Evolutionary conservation across 2,888 invertebrate species (phyloP), one percentile per base, ranked within the genome.

Genomic region (Pandemis corylana): DNA sequence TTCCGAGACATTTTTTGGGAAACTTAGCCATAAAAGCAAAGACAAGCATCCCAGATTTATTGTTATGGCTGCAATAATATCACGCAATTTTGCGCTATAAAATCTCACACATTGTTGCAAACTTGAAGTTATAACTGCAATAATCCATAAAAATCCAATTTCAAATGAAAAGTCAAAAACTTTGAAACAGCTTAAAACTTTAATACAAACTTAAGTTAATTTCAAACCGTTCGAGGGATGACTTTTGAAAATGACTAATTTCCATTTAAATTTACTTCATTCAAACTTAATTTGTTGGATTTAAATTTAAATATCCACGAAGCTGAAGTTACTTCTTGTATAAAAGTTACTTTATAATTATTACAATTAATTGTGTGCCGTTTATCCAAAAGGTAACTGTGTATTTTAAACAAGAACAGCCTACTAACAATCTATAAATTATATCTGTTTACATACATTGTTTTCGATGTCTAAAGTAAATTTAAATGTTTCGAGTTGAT

Each of bases 61-160:
- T 75, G 44, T 70, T 46, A 63, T 56, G 46, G 53, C 62, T 20
- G 42, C 64, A 64, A 73, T 64, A 68, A 68, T 51, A 73, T 62
- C 62, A 67, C 70, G 44, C 10, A 28, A 7, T 53, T 15, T 7
- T 65, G 66, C 13, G 66, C 51, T 62, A 62, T 71, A 53, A 75
- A 71, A 63, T 75, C 59, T 73, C 70, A 69, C 70, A 69, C 69
- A 66, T 44, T 59, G 51, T 65, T 65, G 65, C 66, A 51, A 74
- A 74, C 42, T 70, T 69, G 42, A 74, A 74, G 61, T 74, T 61
- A 74, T 67, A 75, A 62, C 70, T 46, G 46, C 53, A 75, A 75
- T 71, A 75, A 67, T 67, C 67, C 56, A 46, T 12, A 46, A 36
- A 36, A 36, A 36, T 69, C 70, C 49, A 62, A 53, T 69, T 46